Evolutionary conservation across 1,140 invertebrate species (phyloP).

Genomic region (Triops longicaudatus): DNA sequence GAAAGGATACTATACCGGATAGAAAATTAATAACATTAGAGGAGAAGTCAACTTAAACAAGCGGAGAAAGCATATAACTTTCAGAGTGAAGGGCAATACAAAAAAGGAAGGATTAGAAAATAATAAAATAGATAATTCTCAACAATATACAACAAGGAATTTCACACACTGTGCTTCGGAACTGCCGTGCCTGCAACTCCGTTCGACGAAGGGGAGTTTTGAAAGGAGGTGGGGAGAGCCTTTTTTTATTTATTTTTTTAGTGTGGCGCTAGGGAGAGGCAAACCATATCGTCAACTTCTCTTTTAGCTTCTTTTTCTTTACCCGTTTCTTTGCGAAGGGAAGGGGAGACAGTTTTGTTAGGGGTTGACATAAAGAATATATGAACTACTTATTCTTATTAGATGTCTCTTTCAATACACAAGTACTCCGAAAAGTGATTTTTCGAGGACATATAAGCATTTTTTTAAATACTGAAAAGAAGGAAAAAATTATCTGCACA

Average conservation of each 20-base stretch:
- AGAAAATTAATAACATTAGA: too few species aligned
- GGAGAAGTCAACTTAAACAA: neutral
- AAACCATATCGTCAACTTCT: neutral
- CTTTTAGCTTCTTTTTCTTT: neutral
- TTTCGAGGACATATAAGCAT: too few species aligned
- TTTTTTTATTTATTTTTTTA: neutral
- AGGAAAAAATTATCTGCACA: too few species aligned
- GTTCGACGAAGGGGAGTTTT: neutral
- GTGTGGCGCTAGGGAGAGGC: neutral
- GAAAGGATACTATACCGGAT: too few species aligned
- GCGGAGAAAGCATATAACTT: too few species aligned
- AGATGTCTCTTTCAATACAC: neutral
- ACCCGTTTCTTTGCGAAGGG: neutral
- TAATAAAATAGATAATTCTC: too few species aligned
- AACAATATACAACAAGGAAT: too few species aligned
- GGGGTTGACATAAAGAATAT: neutral
- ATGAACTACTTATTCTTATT: neutral
- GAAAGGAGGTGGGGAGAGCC: neutral
- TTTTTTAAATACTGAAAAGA: too few species aligned
- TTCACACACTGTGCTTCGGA: neutral
- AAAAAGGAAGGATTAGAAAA: too few species aligned
- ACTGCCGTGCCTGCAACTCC: neutral
- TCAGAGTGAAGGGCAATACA: too few species aligned
- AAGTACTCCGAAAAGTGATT: too few species aligned
- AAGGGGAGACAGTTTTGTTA: neutral